phyloP scores from a whole-genome alignment of 2,888 invertebrate species.

The Pammene aurita region DNA sequence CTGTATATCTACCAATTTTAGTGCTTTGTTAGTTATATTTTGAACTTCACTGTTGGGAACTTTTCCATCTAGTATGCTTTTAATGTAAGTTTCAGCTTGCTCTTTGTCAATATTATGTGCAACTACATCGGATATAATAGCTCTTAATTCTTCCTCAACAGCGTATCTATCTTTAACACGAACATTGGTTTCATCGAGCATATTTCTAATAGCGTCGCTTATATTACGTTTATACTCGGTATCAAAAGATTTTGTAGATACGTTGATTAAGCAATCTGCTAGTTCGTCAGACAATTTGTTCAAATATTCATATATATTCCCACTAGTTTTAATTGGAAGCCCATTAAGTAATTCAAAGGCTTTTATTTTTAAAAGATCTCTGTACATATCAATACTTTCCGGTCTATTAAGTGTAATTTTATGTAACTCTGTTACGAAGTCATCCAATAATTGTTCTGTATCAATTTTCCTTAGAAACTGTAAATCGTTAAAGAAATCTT shows the following conservation, averaged over 20 bases:
- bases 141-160: constrained; percentile 5
- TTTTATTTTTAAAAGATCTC: constrained; percentile 46
- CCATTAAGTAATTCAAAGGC: constrained; percentile 47
- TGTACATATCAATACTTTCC: constrained; percentile 43
- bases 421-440: constrained; percentile 47
- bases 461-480: constrained; percentile 44
- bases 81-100: background rate
- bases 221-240: background rate
- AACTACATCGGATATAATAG: constrained; percentile 10
- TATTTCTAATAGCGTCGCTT: constrained; percentile 2
- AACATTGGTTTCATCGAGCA: background rate
- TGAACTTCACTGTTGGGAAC: background rate
- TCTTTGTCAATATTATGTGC: constrained; percentile 1
- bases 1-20: background rate
- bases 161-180: background rate
- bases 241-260: constrained; percentile 14
- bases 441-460: constrained; percentile 42
- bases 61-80: constrained; percentile 9
- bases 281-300: constrained; percentile 45
- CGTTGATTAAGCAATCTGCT: constrained; percentile 41
- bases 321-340: constrained; percentile 43
- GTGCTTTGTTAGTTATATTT: constrained; percentile 4
- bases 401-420: constrained; percentile 43
- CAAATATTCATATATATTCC: constrained; percentile 34
- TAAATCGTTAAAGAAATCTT: constrained; percentile 46